phyloP scores from a whole-genome alignment of 2,888 invertebrate species.

The Ariolimax columbianus region DNA sequence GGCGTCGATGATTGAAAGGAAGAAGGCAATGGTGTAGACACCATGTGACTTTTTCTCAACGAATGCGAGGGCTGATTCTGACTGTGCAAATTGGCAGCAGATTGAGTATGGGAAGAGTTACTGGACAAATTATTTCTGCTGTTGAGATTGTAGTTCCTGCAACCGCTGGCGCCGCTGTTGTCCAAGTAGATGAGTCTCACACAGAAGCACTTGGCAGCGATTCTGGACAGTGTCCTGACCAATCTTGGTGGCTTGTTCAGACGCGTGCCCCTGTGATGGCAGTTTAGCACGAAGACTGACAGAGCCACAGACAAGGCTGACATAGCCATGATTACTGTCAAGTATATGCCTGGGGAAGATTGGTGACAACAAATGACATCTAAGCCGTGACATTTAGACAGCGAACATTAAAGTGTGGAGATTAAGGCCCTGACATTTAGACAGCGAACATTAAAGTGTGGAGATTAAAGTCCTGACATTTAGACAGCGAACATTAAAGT shows the following conservation, averaged over 20 bases:
- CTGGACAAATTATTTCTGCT: not conserved
- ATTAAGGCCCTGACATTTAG: too few relatives aligned
- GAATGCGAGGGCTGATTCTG: constrained; percentile 18
- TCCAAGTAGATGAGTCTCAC: constrained; percentile 60
- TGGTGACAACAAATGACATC: not conserved
- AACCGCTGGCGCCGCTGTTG: not conserved
- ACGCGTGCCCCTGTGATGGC: constrained; percentile 75
- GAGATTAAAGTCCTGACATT: too few relatives aligned
- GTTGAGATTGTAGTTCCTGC: not conserved
- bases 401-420: too few relatives aligned
- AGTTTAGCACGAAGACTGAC: constrained; percentile 79
- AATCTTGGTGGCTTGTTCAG: constrained; percentile 71
- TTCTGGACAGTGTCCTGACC: constrained; percentile 68
- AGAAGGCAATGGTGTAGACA: not conserved
- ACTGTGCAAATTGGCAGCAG: not conserved
- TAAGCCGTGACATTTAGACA: too few relatives aligned
- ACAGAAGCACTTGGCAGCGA: constrained; percentile 62
- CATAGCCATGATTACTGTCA: constrained; percentile 80
- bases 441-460: too few relatives aligned
- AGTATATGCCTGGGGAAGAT: constrained; percentile 76
- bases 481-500: too few relatives aligned
- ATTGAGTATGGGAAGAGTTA: not conserved
- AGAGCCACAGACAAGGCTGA: constrained; percentile 78
- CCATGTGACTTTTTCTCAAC: constrained; percentile 5
- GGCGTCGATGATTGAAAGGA: not conserved